These are phyloP conservation scores for Myotis yumanensis DNA, from an alignment of 2,113 vertebrate genomes.

Conservation along the genomic window DNA sequence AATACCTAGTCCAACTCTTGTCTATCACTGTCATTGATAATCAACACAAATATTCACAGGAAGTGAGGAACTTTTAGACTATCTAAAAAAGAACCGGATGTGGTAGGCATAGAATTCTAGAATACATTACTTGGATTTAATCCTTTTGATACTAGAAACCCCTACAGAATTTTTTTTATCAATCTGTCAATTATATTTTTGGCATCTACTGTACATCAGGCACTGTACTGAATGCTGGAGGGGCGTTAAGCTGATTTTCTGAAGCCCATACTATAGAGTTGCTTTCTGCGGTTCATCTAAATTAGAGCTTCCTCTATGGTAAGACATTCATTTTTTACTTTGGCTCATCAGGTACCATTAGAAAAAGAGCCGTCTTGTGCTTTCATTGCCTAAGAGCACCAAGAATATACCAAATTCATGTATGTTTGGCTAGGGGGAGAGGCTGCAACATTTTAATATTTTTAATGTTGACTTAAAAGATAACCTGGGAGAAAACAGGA, in stretches of 20 bases:
- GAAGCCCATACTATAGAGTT: not conserved
- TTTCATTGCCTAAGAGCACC: not conserved
- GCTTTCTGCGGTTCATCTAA: not conserved
- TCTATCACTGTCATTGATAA: not conserved
- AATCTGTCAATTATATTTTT: not conserved
- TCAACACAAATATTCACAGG: not conserved
- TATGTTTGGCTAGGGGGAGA: not conserved
- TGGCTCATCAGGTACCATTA: not conserved
- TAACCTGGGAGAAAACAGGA: not conserved
- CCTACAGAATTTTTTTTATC: not conserved
- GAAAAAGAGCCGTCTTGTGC: constrained; percentile 15
- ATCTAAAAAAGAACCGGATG: not conserved
- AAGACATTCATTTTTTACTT: not conserved
- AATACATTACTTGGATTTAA: not conserved
- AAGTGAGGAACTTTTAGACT: not conserved
- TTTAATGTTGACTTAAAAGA: not conserved
- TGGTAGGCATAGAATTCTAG: not conserved
- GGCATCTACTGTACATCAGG: not conserved
- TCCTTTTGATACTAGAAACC: not conserved
- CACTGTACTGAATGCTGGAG: not conserved
- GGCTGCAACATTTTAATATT: not conserved
- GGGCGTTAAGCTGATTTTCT: not conserved
- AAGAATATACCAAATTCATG: not conserved
- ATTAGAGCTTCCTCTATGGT: not conserved
- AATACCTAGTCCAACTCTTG: not conserved